Evolutionary conservation across 1,140 invertebrate species (phyloP), one percentile per base, ranked within the genome.

Genomic region (Steinernema khuongi): DNA sequence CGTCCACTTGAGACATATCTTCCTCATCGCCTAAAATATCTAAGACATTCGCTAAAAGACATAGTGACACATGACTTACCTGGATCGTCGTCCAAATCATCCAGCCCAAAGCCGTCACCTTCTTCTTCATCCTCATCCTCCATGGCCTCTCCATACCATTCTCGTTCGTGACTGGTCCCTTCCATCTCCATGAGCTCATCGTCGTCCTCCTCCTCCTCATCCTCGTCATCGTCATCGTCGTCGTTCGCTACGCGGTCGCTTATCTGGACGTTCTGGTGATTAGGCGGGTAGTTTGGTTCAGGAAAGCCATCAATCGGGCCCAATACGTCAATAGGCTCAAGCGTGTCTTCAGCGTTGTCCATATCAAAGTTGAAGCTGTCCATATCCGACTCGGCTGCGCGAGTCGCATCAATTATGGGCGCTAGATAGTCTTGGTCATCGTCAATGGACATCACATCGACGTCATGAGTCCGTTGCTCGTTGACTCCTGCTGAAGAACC

Each of bases 11-110:
- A 14, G 50, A 60, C 7, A 60, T 7, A 26, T 60, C 50, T n/a
- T n/a, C n/a, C 14, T 60, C 50, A 60, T 60, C 50, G 50, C 50
- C 50, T 60, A 60, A 41, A 41, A 41, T n/a, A 26, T 60, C 26
- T 7, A 60, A n/a, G 4, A 60, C n/a, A 41, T 41, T 41, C n/a
- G 36, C 36, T 11, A 41, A 41, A 11, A 60, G 19, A 60, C 50
- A 22, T 7, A 60, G 50, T 26, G n/a, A 41, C 50, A 60, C 50
- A 60, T 14, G 4, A 60, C n/a, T 41, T 14, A 60, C 50, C 50
- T 14, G 50, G 14, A 22, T 60, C 50, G 14, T n/a, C 26, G 14
- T 60, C 50, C n/a, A n/a, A n/a, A 22, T 60, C 50, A 22, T 14
- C 50, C 7, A 60, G 50, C 14, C 26, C 50, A 14, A 17, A 17